Evolutionary conservation across 2,113 vertebrate species (phyloP), one percentile per base, ranked within the genome.

Genomic region (Anas platyrhynchos): DNA sequence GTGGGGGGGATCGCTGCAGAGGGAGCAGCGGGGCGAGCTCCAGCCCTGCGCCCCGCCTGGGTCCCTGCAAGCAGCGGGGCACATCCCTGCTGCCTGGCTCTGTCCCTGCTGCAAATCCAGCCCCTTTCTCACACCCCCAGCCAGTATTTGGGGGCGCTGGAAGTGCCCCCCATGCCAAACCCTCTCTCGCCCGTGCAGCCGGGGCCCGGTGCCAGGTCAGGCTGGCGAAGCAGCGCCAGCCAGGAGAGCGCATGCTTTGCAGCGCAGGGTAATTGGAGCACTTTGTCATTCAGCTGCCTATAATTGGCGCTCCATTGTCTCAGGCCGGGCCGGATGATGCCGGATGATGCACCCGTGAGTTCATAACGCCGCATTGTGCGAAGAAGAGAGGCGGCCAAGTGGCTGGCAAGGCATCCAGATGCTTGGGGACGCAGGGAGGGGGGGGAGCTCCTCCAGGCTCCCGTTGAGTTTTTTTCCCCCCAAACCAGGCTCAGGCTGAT

Each of bases 261-360:
- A 67, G 93, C 83, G 86, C 97, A 26, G 91, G 95, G 97, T 98
- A 98, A 98, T 97, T 95, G 98, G 98, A 98, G 98, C 96, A 97
- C 95, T 98, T 98, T 98, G 98, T 98, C 98, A 98, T 98, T 97
- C 98, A 96, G 94, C 97, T 81, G 98, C 98, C 98, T 97, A 96
- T 93, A 96, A 98, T 92, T 71, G 96, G 98, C 98, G 97, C 97
- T 96, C 71, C 96, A 94, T 96, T 93, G 96, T 97, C 98, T 98
- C 95, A 65, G 97, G 88, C 96, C 72, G 44, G 93, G 90, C 86
- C 94, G 95, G 96, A 96, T 97, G 96, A 97, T 95, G 96, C 90
- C 48, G 89, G 95, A 77, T 96, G 96, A 90, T 94, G 96, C 94
- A 10, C 79, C 83, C 38, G 74, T 71, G 77, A 56, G 73, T 52